These are phyloP conservation scores for Falcunculus frontatus DNA, from an alignment of 2,113 vertebrate genomes.

Conservation along the genomic window DNA sequence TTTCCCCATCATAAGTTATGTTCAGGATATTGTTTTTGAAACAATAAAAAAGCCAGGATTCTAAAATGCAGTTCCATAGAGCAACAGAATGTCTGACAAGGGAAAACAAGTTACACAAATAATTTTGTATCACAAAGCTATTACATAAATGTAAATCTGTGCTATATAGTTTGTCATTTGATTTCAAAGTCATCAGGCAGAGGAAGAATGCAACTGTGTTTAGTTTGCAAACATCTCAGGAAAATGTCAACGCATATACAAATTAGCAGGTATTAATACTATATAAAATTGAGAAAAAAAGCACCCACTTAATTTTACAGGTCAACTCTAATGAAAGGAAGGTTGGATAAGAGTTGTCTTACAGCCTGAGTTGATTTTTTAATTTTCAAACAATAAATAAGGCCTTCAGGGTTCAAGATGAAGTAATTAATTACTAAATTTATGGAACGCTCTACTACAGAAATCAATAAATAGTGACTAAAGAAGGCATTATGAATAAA, in stretches of 20 bases:
- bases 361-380: not conserved
- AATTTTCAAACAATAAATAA: not conserved
- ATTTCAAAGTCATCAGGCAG: not conserved
- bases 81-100: not conserved
- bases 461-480: conserved; percentile 17
- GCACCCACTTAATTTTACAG: not conserved
- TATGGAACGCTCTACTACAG: not conserved
- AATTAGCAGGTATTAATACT: not conserved
- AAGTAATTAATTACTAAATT: not conserved
- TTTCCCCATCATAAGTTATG: not conserved
- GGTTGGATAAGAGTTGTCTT: not conserved
- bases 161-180: not conserved
- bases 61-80: not conserved
- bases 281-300: not conserved
- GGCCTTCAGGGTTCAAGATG: not conserved
- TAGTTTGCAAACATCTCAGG: not conserved
- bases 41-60: not conserved
- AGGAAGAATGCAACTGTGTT: not conserved
- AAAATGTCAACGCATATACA: not conserved
- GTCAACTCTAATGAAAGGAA: not conserved
- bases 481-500: not conserved
- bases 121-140: not conserved
- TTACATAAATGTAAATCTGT: not conserved
- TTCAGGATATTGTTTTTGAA: not conserved
- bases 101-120: not conserved